These are phyloP conservation scores for Helicoverpa assulta DNA, from an alignment of 2,888 invertebrate species.

Conservation along the genomic window DNA sequence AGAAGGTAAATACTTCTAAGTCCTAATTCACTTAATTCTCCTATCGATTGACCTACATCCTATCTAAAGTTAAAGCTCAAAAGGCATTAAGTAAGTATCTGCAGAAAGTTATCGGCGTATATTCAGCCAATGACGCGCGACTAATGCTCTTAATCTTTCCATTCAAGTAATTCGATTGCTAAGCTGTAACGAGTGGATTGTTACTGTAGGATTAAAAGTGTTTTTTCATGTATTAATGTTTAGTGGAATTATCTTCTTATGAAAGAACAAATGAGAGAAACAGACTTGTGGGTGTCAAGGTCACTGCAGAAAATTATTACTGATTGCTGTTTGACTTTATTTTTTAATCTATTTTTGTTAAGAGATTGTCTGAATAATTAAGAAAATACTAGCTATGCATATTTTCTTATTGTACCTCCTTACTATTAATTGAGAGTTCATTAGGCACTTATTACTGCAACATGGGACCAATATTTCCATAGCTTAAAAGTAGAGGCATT, in stretches of 20 bases:
- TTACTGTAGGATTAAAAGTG: constrained; percentile 1
- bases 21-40: neutral
- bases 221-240: neutral
- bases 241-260: neutral
- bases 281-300: constrained; percentile 2
- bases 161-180: constrained; percentile 41
- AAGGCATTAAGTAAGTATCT: constrained; percentile 10
- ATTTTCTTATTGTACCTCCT: too few species aligned
- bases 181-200: constrained; percentile 14
- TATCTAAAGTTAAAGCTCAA: constrained; percentile 9
- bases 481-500: too few species aligned
- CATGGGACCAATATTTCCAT: too few species aligned
- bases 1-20: too few species aligned
- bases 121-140: constrained; percentile 48
- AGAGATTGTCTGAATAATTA: too few species aligned
- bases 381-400: too few species aligned
- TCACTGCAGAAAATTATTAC: neutral
- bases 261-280: neutral
- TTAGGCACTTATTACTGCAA: too few species aligned
- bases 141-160: constrained; percentile 57
- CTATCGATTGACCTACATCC: neutral
- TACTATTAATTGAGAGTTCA: too few species aligned
- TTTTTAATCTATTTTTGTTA: too few species aligned
- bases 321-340: too few species aligned
- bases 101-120: constrained; percentile 23